Evolutionary conservation across 1,140 invertebrate species (phyloP).

Genomic region (Mycetomoellerius zeteki): DNA sequence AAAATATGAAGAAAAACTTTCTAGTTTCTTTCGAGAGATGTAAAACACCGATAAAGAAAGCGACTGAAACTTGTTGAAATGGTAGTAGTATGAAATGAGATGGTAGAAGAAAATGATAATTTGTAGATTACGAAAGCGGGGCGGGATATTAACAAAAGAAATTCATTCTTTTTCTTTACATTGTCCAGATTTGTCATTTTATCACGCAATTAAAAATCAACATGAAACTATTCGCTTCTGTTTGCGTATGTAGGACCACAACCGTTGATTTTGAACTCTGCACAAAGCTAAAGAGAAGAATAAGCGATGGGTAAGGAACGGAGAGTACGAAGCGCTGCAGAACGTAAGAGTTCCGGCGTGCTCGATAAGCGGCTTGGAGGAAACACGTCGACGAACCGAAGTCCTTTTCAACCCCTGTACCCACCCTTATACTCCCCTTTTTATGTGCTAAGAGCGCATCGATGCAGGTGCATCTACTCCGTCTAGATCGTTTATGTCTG

Average conservation of each 20-base stretch:
- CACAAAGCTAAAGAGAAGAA: conserved; percentile 26
- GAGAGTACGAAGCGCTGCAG: conserved; percentile 9
- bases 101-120: not conserved
- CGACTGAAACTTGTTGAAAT: not conserved
- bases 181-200: not conserved
- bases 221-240: conserved; percentile 46
- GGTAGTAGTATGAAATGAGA: conserved; percentile 3
- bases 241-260: conserved; percentile 25
- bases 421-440: conserved; percentile 43
- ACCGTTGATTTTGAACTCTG: conserved; percentile 56
- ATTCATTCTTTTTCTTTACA: not conserved
- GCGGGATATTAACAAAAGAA: not conserved
- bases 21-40: conserved; percentile 9
- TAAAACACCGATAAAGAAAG: conserved; percentile 22
- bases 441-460: conserved; percentile 44
- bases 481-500: conserved; percentile 27
- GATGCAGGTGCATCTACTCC: conserved; percentile 36
- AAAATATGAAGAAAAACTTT: conserved; percentile 22
- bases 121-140: not conserved
- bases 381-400: conserved; percentile 55
- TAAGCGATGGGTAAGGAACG: not conserved
- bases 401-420: conserved; percentile 36
- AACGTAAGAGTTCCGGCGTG: conserved; percentile 40
- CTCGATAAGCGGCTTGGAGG: conserved; percentile 57
- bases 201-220: not conserved